Base-by-base conservation (phyloP, 2,113 vertebrate species). In the Dolichallabes microphthalmus region DNA sequence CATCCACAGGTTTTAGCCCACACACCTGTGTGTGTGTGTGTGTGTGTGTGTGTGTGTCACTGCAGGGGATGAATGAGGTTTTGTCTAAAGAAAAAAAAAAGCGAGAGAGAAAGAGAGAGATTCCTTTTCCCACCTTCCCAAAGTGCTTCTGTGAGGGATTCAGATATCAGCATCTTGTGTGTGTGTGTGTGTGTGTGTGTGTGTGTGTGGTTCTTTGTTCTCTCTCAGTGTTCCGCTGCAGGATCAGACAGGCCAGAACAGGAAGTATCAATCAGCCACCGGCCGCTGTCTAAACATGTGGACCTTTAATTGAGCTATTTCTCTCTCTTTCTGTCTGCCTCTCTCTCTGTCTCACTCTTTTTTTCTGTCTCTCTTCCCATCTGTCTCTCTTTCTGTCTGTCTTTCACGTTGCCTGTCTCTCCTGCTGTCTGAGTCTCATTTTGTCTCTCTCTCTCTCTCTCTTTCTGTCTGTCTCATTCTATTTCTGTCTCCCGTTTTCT, bases 201-300 rank as follows among this genome's bases (percentile, higher is more conserved):
- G 88, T 80, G 86, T 82, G 82, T 88, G 85, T 90, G 90, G 92
- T 88, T 92, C 91, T 94, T 93, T 94, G 93, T 94, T 94, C 92
- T 92, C 89, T 85, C 86, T 91, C 91, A 91, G 87, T 93, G 91
- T 93, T 92, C 90, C 89, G 71, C 92, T 88, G 87, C 75, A 2
- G 89, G 90, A 92, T 78, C 87, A 89, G 91, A 85, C 93, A 91
- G 87, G 91, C 91, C 81, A 90, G 91, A 91, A 89, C 94, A 94
- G 92, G 94, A 94, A 93, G 77, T 89, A 76, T 88, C 89, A 85
- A 86, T 92, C 91, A 90, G 84, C 88, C 85, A 84, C 52, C 73
- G 80, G 85, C 91, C 88, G 61, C 90, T 88, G 93, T 92, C 89
- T 93, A 91, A 93, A 94, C 92, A 90, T 91, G 92, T 85, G 92